Conservation (phyloP, 2,113 vertebrate genomes). For the Triplophysa tibetana region DNA sequence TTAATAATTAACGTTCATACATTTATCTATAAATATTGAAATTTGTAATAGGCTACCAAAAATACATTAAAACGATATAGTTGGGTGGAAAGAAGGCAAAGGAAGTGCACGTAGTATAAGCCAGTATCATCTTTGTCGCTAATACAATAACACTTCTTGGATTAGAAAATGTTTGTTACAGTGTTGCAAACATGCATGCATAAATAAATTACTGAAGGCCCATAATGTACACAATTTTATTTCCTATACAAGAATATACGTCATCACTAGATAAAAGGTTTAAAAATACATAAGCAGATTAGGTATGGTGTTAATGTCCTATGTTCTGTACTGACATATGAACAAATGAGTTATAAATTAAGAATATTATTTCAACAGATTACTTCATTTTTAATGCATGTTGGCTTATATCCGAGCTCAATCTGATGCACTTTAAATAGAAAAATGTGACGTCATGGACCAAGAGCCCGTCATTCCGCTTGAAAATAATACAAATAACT, state of each 20-base stretch:
- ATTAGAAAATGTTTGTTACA: neutral
- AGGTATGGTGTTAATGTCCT: too few relatives aligned
- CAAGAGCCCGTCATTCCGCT: neutral
- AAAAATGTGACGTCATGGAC: constrained; percentile 14
- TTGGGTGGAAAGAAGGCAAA: neutral
- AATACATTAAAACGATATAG: neutral
- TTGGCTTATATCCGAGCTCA: neutral
- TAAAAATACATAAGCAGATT: too few relatives aligned
- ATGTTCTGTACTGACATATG: too few relatives aligned
- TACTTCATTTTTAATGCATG: too few relatives aligned
- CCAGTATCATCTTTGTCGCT: neutral
- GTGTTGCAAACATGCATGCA: neutral
- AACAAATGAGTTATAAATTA: too few relatives aligned
- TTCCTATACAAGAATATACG: neutral
- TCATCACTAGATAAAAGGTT: too few relatives aligned
- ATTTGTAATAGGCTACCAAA: neutral
- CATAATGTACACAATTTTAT: neutral
- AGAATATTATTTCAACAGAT: too few relatives aligned
- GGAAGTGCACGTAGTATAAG: neutral
- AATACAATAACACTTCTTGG: neutral
- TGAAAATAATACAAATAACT: neutral
- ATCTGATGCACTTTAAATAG: neutral
- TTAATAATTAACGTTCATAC: neutral
- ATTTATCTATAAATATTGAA: neutral
- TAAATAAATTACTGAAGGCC: too few relatives aligned